Conservation (phyloP, 2,797 vertebrate species). For the Margarornis squamiger region DNA sequence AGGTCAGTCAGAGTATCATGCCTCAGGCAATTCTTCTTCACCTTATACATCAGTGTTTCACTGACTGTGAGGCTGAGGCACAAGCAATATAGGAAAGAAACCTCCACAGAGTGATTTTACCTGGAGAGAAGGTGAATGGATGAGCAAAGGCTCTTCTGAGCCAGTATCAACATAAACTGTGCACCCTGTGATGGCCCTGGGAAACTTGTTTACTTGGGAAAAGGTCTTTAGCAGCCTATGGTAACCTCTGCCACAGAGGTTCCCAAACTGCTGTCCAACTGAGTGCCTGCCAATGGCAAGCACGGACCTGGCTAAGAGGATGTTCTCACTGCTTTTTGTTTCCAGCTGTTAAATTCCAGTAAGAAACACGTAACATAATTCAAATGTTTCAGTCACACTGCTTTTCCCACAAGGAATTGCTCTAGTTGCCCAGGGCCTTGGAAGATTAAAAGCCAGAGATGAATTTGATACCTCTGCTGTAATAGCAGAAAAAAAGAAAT, state of each 20-base stretch:
- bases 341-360: slow-evolving; percentile 40
- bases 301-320: neutral
- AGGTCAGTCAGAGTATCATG: neutral
- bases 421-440: neutral
- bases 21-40: neutral
- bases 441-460: neutral
- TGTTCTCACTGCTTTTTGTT: slow-evolving; percentile 5
- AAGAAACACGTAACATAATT: neutral
- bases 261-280: neutral
- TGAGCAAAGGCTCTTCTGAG: neutral
- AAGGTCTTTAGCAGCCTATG: neutral
- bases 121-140: neutral
- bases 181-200: neutral
- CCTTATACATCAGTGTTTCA: neutral
- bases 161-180: neutral
- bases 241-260: neutral
- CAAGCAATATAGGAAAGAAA: neutral
- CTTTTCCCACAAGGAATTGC: neutral
- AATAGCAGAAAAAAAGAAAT: neutral
- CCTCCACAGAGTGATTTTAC: neutral
- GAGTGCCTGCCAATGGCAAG: neutral
- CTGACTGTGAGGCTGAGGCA: neutral
- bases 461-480: neutral
- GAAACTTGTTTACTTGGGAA: neutral
- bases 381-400: neutral